These are phyloP conservation scores for Megastigmus dorsalis DNA, from an alignment of 2,888 invertebrate genomes.

Conservation along the genomic window DNA sequence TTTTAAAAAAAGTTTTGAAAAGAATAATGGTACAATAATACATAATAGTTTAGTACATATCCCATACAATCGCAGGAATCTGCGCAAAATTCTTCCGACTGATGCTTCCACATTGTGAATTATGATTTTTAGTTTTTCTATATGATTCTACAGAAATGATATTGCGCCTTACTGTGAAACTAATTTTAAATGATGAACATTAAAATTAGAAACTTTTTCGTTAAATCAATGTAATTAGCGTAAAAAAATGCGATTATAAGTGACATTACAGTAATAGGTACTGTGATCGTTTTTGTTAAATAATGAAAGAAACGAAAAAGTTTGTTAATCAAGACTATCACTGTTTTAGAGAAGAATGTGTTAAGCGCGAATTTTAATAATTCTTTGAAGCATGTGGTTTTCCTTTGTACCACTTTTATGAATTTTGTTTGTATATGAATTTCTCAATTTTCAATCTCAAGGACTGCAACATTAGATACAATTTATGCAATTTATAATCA, in stretches of 20 bases:
- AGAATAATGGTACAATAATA: conserved; percentile 6
- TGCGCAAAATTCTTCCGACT: conserved; percentile 36
- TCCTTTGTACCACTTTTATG: no score
- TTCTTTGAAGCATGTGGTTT: no score
- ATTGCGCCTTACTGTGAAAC: conserved; percentile 12
- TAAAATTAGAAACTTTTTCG: conserved; percentile 34
- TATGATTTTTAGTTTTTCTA: not conserved
- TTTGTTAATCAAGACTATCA: conserved; percentile 44
- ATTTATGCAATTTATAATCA: no score
- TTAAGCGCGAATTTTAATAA: conserved; percentile 42
- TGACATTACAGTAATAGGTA: conserved; percentile 43
- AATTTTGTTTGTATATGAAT: no score
- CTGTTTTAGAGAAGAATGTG: conserved; percentile 30
- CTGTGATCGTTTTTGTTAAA: conserved; percentile 37
- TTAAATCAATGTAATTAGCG: conserved; percentile 45
- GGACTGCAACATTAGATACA: no score
- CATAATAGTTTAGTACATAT: conserved; percentile 15
- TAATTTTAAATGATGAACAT: conserved; percentile 26
- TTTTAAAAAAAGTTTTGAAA: conserved; percentile 17
- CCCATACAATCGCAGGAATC: conserved; percentile 16
- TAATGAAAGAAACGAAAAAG: conserved; percentile 16
- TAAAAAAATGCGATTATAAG: conserved; percentile 38
- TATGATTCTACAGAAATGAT: not conserved
- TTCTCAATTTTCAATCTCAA: no score
- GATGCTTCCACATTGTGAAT: conserved; percentile 34